These are phyloP conservation scores for Muricea muricata DNA, from an alignment of 92 coral and sea anemone genomes.

Conservation along the genomic window DNA sequence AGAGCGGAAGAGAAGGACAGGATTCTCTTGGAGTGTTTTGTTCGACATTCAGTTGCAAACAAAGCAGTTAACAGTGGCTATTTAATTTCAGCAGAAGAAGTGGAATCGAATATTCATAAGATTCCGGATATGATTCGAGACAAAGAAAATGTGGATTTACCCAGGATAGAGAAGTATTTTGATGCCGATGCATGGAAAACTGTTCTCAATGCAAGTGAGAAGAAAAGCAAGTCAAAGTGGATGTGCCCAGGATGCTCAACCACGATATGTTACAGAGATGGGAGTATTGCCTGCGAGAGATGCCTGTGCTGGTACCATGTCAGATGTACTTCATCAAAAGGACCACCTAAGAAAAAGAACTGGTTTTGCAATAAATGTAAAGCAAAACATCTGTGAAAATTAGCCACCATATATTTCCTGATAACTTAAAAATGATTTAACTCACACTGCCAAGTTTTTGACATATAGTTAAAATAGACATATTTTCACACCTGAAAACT, in stretches of 20 bases:
- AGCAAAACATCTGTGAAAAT: slow-evolving; percentile 22
- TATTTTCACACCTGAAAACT: too few relatives aligned
- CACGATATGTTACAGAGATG: neutral
- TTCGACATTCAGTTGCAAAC: neutral
- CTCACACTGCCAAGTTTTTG: too few relatives aligned
- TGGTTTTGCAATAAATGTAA: slow-evolving; percentile 67
- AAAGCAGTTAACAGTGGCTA: neutral
- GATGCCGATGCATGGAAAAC: neutral
- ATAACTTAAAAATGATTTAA: too few relatives aligned
- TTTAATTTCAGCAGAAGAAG: neutral
- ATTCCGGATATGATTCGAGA: slow-evolving; percentile 43
- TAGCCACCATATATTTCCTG: too few relatives aligned
- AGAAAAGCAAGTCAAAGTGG: slow-evolving; percentile 11
- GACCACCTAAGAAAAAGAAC: slow-evolving; percentile 53
- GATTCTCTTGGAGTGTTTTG: slow-evolving; percentile 11
- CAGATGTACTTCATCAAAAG: slow-evolving; percentile 49
- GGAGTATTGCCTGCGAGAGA: slow-evolving; percentile 41
- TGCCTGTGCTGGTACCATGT: slow-evolving; percentile 61
- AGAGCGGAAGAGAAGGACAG: slow-evolving; percentile 14
- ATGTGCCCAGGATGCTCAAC: neutral
- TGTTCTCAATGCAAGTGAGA: neutral
- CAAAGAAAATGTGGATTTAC: slow-evolving; percentile 39
- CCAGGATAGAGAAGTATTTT: slow-evolving; percentile 7
- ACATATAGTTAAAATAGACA: too few relatives aligned
- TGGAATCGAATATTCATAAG: slow-evolving; percentile 9